Evolutionary conservation across 2,113 vertebrate genomes (phyloP).

Genomic region (Hypanus sabinus): DNA sequence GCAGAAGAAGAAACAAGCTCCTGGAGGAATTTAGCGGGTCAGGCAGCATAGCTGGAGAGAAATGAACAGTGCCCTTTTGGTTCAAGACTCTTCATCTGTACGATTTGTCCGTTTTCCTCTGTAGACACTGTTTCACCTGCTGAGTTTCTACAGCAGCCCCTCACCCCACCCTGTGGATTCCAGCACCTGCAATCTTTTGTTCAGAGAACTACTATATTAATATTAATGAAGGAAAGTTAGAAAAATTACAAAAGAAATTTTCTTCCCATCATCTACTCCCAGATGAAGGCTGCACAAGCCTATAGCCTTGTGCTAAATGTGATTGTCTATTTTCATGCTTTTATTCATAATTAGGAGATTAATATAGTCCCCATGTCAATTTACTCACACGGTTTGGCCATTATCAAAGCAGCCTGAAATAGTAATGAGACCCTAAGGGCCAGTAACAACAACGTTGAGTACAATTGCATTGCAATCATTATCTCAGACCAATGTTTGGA

Average conservation of each 20-base stretch:
- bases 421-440: slow-evolving; percentile 29
- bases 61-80: too few species aligned
- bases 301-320: slow-evolving; percentile 5
- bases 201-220: not conserved
- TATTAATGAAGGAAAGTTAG: not conserved
- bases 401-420: not conserved
- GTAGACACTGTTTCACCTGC: too few species aligned
- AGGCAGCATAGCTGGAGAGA: too few species aligned
- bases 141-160: too few species aligned
- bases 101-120: too few species aligned
- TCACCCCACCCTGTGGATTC: too few species aligned
- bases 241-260: not conserved
- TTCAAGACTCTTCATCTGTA: too few species aligned
- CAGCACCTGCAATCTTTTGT: too few species aligned
- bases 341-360: slow-evolving; percentile 25
- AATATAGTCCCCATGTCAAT: not conserved
- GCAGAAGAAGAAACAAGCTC: too few species aligned
- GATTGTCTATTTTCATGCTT: not conserved
- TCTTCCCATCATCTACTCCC: not conserved
- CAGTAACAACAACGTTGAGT: not conserved
- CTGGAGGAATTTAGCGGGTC: too few species aligned
- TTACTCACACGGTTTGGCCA: not conserved
- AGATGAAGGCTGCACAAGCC: not conserved
- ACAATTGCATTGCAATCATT: slow-evolving; percentile 24
- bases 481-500: not conserved